These are phyloP conservation scores for Chrysemys picta DNA, from an alignment of 2,113 vertebrate species.

Conservation along the genomic window DNA sequence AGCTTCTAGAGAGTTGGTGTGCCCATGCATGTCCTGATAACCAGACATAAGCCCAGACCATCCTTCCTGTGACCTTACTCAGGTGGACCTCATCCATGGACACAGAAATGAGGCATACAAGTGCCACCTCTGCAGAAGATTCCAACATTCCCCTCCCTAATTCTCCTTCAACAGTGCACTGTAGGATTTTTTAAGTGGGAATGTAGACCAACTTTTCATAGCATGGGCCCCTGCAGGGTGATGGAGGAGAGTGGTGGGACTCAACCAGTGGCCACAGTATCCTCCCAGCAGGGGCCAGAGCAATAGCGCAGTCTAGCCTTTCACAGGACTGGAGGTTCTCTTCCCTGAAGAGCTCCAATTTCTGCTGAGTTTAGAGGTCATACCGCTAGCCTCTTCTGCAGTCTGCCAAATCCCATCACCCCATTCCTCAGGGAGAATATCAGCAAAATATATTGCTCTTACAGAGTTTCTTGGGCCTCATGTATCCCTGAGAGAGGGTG, in stretches of 20 bases:
- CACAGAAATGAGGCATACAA: not conserved
- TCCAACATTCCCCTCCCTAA: not conserved
- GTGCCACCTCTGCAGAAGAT: not conserved
- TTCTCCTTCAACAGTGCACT: not conserved
- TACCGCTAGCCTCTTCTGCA: not conserved
- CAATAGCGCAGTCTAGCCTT: not conserved
- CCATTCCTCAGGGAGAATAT: not conserved
- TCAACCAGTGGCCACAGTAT: not conserved
- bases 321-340: not conserved
- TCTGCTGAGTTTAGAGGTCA: not conserved
- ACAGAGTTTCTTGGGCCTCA: not conserved
- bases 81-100: not conserved
- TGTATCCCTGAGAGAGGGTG: not conserved
- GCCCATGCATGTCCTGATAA: rapidly evolving
- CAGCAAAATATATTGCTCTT: not conserved
- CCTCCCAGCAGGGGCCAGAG: not conserved
- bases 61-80: not conserved
- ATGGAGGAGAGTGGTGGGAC: not conserved
- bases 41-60: rapidly evolving
- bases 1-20: not conserved
- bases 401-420: not conserved
- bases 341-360: not conserved
- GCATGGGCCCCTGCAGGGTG: not conserved
- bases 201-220: not conserved
- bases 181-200: not conserved